phyloP scores from a whole-genome alignment of 2,888 invertebrate genomes.

The Ectemnius lituratus region DNA sequence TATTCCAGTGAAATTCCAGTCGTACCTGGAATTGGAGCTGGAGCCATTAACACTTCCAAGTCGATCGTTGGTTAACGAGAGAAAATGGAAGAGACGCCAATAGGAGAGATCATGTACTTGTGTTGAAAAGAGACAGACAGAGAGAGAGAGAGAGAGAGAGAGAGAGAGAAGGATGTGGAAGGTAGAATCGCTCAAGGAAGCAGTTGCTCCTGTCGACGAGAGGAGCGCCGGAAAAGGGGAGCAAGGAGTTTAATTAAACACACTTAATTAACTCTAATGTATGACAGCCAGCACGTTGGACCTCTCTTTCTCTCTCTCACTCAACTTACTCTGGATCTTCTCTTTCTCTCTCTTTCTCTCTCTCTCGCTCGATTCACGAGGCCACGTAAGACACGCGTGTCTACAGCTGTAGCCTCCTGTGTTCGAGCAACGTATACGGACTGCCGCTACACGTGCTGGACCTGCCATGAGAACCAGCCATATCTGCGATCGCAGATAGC shows the following conservation, averaged over 20 bases:
- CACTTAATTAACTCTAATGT: constrained; percentile 69
- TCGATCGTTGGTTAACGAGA: constrained; percentile 47
- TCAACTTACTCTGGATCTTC: constrained; percentile 13
- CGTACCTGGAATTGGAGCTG: constrained; percentile 62
- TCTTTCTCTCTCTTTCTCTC: constrained; percentile 12
- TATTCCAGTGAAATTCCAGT: constrained; percentile 60
- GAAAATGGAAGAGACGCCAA: constrained; percentile 35
- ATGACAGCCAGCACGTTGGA: constrained; percentile 53
- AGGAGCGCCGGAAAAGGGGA: constrained; percentile 44
- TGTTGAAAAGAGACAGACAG: neutral
- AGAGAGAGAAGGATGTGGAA: constrained; percentile 30
- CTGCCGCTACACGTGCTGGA: constrained; percentile 48
- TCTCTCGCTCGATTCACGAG: constrained; percentile 7
- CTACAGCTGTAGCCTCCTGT: constrained; percentile 41
- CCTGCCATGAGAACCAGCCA: constrained; percentile 44
- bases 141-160: neutral
- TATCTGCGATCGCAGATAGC: constrained; percentile 45
- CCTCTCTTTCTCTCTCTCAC: constrained; percentile 6
- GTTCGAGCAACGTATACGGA: constrained; percentile 45
- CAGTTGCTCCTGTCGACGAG: constrained; percentile 24
- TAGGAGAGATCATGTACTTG: neutral
- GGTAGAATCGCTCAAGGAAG: constrained; percentile 43
- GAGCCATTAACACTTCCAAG: constrained; percentile 64
- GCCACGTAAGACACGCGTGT: constrained; percentile 48
- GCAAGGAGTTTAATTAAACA: constrained; percentile 70